A percentile compares a stretch with the other conserved stretches of the same genome.
phyloP scores from a whole-genome alignment of 2,113 vertebrate species.

The Pseudonaja textilis region DNA sequence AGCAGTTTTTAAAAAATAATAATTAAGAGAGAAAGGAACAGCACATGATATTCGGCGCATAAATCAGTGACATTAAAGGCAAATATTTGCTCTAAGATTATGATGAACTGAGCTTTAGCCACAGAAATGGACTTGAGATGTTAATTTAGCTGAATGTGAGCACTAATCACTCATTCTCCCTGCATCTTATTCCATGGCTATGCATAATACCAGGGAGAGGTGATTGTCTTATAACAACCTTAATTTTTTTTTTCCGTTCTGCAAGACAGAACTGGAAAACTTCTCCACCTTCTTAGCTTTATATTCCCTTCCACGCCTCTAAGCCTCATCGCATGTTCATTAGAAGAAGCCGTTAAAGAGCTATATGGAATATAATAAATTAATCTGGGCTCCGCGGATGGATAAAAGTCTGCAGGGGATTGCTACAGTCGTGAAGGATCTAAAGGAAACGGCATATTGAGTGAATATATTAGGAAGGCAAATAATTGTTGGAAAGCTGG shows the following conservation, averaged over 20 bases:
- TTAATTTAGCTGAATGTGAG: slow-evolving; percentile 69
- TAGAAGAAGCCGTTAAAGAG: slow-evolving; percentile 61
- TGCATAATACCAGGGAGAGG: slow-evolving; percentile 57
- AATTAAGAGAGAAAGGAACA: slow-evolving; percentile 71
- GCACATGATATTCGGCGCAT: slow-evolving; percentile 69
- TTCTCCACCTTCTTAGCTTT: slow-evolving; percentile 60
- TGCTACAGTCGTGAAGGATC: slow-evolving; percentile 54
- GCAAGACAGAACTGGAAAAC: slow-evolving; percentile 54
- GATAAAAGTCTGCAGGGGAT: slow-evolving; percentile 63
- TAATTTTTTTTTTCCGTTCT: slow-evolving; percentile 20
- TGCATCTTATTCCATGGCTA: slow-evolving; percentile 52
- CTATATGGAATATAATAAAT: slow-evolving; percentile 67
- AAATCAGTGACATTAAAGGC: slow-evolving; percentile 69
- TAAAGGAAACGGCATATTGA: slow-evolving; percentile 56
- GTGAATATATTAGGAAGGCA: slow-evolving; percentile 59
- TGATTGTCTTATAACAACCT: slow-evolving; percentile 55
- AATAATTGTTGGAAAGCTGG: slow-evolving; percentile 48
- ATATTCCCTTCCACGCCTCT: slow-evolving; percentile 60
- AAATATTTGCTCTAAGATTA: slow-evolving; percentile 73
- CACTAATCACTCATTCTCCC: slow-evolving; percentile 59
- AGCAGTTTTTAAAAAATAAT: slow-evolving; percentile 70
- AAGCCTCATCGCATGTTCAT: slow-evolving; percentile 63
- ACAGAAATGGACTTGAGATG: slow-evolving; percentile 58
- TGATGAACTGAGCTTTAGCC: slow-evolving; percentile 59
- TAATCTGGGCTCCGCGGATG: slow-evolving; percentile 67